These are phyloP conservation scores for Baryphthengus martii DNA, from an alignment of 2,113 vertebrate species.

Conservation along the genomic window DNA sequence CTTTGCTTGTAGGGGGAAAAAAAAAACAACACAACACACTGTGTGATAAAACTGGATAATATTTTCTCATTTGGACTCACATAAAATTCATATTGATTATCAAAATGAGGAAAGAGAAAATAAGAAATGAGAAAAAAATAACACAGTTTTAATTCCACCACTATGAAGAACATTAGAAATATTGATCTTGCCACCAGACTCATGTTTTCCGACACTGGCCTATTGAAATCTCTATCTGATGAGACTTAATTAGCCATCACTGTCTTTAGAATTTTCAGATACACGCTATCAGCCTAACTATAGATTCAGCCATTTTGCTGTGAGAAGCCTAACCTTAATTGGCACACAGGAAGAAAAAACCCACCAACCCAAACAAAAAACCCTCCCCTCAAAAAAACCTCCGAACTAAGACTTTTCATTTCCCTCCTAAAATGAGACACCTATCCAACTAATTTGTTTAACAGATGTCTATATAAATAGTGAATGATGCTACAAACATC, in stretches of 20 bases:
- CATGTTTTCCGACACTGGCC: not conserved
- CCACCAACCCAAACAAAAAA: not conserved
- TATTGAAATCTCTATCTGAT: not conserved
- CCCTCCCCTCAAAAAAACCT: accelerated
- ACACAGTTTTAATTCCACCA: not conserved
- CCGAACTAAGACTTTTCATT: not conserved
- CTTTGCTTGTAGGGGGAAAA: not conserved
- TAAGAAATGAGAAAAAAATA: not conserved
- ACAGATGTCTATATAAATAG: not conserved
- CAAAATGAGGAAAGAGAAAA: not conserved
- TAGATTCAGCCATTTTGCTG: not conserved
- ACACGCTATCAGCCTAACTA: not conserved
- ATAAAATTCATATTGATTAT: not conserved
- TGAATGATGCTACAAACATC: not conserved
- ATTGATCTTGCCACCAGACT: not conserved
- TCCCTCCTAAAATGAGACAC: not conserved
- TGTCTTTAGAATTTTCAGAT: not conserved
- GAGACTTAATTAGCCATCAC: not conserved
- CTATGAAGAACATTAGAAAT: not conserved
- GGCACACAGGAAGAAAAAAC: not conserved
- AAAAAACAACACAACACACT: not conserved
- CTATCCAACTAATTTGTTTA: not conserved
- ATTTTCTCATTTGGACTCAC: not conserved
- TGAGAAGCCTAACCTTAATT: not conserved
- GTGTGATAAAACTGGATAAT: not conserved